Percentiles rank a stretch among this genome's conserved stretches.
Conservation (phyloP, 23 tunicate species). For the Styela clava region DNA sequence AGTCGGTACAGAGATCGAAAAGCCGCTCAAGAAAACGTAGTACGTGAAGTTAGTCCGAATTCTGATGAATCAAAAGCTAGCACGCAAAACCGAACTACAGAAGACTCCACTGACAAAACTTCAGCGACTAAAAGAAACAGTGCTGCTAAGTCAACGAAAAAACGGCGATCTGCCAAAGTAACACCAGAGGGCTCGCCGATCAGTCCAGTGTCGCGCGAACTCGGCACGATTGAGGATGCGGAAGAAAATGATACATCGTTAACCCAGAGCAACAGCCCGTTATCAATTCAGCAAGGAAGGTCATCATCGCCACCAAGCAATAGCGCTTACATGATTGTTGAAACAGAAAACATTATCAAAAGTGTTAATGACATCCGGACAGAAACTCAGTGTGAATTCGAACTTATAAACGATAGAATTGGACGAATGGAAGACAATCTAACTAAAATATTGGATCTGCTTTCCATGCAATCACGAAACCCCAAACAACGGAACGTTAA, state of each 20-base stretch:
- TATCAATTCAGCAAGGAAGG: not conserved
- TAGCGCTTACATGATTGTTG: conserved; percentile 25
- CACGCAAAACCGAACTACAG: not conserved
- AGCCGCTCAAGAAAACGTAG: not conserved
- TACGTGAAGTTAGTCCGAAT: not conserved
- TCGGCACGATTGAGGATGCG: not conserved
- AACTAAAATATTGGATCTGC: conserved; percentile 13
- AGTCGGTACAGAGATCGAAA: not conserved
- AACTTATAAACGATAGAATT: conserved; percentile 36
- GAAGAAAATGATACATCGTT: not conserved
- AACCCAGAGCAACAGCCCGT: not conserved
- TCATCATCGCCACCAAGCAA: not conserved
- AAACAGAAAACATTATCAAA: conserved; percentile 26
- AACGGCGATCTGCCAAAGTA: not conserved
- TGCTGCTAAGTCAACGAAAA: not conserved
- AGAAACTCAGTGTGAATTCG: conserved; percentile 21
- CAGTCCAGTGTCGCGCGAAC: not conserved
- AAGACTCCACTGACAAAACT: not conserved
- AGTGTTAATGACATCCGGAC: conserved; percentile 28
- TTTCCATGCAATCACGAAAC: not conserved
- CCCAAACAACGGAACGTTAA: not conserved
- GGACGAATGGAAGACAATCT: conserved; percentile 33
- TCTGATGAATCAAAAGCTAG: not conserved
- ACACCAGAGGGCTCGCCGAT: not conserved
- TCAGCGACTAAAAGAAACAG: not conserved